Percentiles rank a stretch among this genome's conserved stretches.
Evolutionary conservation across 1,140 invertebrate species (phyloP).

Genomic region (Aphaenogaster floridana): DNA sequence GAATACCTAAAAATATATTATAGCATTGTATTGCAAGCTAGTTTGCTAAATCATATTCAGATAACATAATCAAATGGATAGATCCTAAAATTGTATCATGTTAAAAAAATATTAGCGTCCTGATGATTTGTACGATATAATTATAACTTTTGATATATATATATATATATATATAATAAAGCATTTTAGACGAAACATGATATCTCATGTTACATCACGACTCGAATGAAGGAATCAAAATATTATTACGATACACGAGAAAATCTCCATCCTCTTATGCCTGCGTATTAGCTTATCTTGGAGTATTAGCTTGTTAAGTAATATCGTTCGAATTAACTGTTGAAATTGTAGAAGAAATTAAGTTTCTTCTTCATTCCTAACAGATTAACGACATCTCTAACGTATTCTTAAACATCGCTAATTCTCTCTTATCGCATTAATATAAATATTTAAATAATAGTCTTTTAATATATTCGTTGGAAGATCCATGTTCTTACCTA

Average conservation of each 20-base stretch:
- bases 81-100: constrained; percentile 14
- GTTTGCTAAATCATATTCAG: constrained; percentile 25
- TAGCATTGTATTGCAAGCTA: background rate
- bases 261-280: background rate
- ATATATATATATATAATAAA: background rate
- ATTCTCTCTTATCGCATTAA: constrained; percentile 23
- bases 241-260: background rate
- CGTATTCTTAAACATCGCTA: background rate
- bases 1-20: constrained; percentile 20
- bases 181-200: constrained; percentile 34
- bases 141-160: background rate
- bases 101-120: background rate
- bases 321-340: constrained; percentile 20
- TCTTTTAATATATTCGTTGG: constrained; percentile 18
- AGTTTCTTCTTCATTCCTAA: background rate
- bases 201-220: background rate
- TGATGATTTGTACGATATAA: constrained; percentile 10
- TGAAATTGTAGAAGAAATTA: constrained; percentile 19
- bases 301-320: background rate
- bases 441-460: constrained; percentile 33
- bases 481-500: background rate
- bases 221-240: background rate
- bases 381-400: constrained; percentile 18
- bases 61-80: constrained; percentile 1
- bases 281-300: background rate